Conservation (phyloP, 2,113 vertebrate species). For the Tapirus terrestris region DNA sequence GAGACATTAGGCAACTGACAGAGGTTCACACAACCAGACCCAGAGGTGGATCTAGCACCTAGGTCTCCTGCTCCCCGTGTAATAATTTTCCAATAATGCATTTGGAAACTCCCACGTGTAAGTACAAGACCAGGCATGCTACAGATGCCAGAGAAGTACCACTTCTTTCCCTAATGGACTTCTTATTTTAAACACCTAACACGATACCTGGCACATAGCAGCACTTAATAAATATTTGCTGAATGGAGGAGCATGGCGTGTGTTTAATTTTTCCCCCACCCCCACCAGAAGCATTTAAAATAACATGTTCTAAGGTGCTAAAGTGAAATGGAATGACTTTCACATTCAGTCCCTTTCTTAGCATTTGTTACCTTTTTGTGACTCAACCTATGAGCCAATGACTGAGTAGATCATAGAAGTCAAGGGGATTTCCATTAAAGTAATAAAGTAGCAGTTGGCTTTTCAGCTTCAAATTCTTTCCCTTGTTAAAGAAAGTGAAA, state of each 20-base stretch:
- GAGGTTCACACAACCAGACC: not conserved
- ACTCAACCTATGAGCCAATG: not conserved
- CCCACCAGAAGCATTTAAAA: constrained; percentile 26
- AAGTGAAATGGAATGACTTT: not conserved
- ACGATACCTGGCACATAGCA: not conserved
- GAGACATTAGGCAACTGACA: not conserved
- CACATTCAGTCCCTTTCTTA: constrained; percentile 29
- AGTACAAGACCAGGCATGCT: not conserved
- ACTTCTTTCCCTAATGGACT: not conserved
- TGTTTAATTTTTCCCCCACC: constrained; percentile 9
- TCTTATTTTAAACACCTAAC: not conserved
- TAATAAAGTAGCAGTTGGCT: constrained; percentile 61
- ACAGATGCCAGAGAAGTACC: not conserved
- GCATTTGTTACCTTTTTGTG: constrained; percentile 24
- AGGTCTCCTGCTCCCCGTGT: not conserved
- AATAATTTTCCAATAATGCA: not conserved
- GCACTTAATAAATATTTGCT: constrained; percentile 55
- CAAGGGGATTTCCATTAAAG: constrained; percentile 65
- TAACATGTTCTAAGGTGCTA: not conserved
- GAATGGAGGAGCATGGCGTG: not conserved
- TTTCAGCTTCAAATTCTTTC: constrained; percentile 71
- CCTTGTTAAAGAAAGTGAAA: constrained; percentile 72
- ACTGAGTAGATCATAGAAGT: constrained; percentile 45
- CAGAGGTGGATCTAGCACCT: not conserved
- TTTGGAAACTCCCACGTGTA: not conserved